These are phyloP conservation scores for Philhelius pedissequus DNA, from an alignment of 2,888 invertebrate species.

Conservation along the genomic window DNA sequence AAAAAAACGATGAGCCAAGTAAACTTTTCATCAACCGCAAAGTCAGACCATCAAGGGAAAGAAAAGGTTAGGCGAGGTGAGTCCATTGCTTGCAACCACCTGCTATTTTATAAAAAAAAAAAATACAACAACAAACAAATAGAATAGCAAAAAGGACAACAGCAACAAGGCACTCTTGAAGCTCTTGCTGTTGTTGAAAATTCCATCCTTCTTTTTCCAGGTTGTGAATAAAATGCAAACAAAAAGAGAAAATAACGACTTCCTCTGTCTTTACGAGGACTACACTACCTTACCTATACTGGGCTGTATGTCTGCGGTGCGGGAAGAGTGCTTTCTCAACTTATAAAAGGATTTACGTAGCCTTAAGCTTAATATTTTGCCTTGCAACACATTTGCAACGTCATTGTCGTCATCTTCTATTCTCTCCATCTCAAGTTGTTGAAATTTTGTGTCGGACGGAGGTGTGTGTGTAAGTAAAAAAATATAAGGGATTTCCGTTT, in stretches of 20 bases:
- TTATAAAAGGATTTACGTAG: constrained; percentile 51
- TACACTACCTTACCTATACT: no score
- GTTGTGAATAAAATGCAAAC: neutral
- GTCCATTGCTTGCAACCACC: constrained; percentile 54
- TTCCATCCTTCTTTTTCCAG: neutral
- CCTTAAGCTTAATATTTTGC: constrained; percentile 65
- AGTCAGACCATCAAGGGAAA: constrained; percentile 22
- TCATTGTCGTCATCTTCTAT: constrained; percentile 57
- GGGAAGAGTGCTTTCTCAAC: neutral
- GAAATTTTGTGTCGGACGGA: constrained; percentile 39
- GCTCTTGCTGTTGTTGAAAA: constrained; percentile 2
- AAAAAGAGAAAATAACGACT: constrained; percentile 24
- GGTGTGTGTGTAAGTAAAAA: constrained; percentile 6
- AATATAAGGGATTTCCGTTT: constrained; percentile 42
- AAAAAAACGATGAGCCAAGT: constrained; percentile 33
- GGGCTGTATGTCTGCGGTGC: no score
- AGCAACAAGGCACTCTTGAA: constrained; percentile 16
- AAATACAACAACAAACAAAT: neutral
- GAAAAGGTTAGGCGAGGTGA: constrained; percentile 36
- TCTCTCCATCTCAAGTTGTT: constrained; percentile 7
- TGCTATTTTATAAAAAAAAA: neutral
- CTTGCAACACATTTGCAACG: constrained; percentile 65
- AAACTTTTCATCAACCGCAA: constrained; percentile 61
- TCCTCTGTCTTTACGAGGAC: constrained; percentile 6
- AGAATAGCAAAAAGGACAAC: constrained; percentile 5